Evolutionary conservation across 2,888 invertebrate genomes (phyloP), one percentile per base, ranked within the genome.

Genomic region (Andrena praecox): DNA sequence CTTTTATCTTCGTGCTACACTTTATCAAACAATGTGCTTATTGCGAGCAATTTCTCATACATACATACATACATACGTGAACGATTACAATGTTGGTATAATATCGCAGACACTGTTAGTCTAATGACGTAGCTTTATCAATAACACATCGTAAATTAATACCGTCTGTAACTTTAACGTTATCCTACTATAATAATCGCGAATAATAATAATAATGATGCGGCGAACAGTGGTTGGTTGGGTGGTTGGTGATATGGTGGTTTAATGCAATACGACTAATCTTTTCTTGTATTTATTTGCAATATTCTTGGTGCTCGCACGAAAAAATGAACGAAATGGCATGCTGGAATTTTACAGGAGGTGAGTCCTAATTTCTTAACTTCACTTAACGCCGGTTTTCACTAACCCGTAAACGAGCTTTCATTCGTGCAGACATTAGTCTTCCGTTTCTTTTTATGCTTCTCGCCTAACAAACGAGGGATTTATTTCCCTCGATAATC

Each of bases 241-340:
- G 89, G 80, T 90, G 77, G 66, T 66, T 80, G 77, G 77, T 82
- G 92, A 93, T 56, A 56, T 92, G 92, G 88, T 91, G 92, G 93
- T 93, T 90, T 90, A 91, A 84, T 90, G 86, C 89, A 88, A 90
- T 91, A 89, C 87, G 87, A 93, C 93, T 94, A 94, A 94, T 94
- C 82, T 92, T 91, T 92, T 93, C 93, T 93, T 93, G 91, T 94
- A 93, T 94, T 56, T 94, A 93, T 93, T 94, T 93, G 92, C 92
- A 93, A 93, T 93, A 91, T 92, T 92, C 92, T 93, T 93, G 93
- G 93, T 93, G 93, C 93, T 93, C 93, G 92, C 93, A 93, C 93
- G 93, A 92, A 91, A 56, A 93, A 93, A 92, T 90, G 90, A 92
- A 92, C 92, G 89, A 91, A 91, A 91, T 93, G 93, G 93, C 93